These are phyloP conservation scores for Pachliopta kotzebuea DNA, from an alignment of 2,888 invertebrate genomes.

Conservation along the genomic window DNA sequence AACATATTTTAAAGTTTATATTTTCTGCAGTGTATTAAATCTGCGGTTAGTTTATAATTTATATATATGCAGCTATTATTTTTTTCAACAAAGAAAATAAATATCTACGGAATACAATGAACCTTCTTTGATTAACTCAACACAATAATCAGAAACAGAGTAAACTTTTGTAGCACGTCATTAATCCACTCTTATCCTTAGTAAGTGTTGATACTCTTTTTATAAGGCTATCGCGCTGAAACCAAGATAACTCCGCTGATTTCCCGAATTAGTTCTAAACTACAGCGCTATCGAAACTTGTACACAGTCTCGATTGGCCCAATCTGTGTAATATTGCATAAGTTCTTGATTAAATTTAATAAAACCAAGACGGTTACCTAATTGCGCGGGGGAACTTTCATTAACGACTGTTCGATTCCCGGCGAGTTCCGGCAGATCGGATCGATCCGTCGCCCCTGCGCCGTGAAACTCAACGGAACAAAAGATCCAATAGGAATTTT, in stretches of 20 bases:
- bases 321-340: slow-evolving; percentile 79
- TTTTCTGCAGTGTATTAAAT: no score
- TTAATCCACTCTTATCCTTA: slow-evolving; percentile 12
- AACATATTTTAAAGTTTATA: no score
- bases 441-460: slow-evolving; percentile 52
- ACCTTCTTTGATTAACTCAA: background rate
- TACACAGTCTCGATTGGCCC: slow-evolving; percentile 73
- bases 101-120: background rate
- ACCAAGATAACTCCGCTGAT: slow-evolving; percentile 70
- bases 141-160: background rate
- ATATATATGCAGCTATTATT: background rate
- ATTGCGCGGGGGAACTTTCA: slow-evolving; percentile 74
- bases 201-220: slow-evolving; percentile 62
- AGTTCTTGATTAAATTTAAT: slow-evolving; percentile 81
- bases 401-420: slow-evolving; percentile 77
- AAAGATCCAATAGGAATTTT: slow-evolving; percentile 45
- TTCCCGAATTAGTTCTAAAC: slow-evolving; percentile 77
- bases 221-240: slow-evolving; percentile 66
- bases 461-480: slow-evolving; percentile 40
- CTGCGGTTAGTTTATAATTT: background rate
- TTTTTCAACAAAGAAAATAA: background rate
- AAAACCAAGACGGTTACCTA: slow-evolving; percentile 78
- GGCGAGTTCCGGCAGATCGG: slow-evolving; percentile 54
- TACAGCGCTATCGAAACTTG: slow-evolving; percentile 77
- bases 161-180: slow-evolving; percentile 7